Base-by-base conservation (phyloP, 2,797 vertebrate genomes). In the Cryptoprocta ferox region DNA sequence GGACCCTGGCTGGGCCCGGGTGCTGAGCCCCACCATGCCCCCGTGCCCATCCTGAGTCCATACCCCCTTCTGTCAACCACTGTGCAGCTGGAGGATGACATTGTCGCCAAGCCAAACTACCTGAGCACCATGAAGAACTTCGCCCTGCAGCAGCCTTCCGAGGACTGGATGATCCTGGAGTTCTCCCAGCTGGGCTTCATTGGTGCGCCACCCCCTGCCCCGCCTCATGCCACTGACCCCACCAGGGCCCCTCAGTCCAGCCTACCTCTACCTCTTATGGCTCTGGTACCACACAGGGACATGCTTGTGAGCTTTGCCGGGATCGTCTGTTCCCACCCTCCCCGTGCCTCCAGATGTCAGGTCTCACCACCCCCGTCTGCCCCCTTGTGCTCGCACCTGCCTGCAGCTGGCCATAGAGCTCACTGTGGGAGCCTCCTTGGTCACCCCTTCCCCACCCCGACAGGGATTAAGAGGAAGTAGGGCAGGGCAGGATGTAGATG, bases 51-150 rank as follows among this genome's bases (percentile, higher is more conserved):
- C 21, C 68, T 65, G 48, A 87, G 71, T 42, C 63, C 71, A 3
- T 7, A 21, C 26, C 35, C 39, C 63, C 35, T 59, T 89, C 59
- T 82, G 0, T 28, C 81, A 50, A 2, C 45, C 68, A 53, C 97
- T n/a, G 82, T 97, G 83, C 98, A 99, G 99, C 98, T 99, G 96
- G 99, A 99, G 98, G 99, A 99, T 7, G 99, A 99, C 97, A 99
- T 99, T 8, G 99, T 99, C n/a, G 99, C 99, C 96, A 99, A 99
- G 97, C 99, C 99, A 61, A 99, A 99, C 99, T 99, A 99, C 99
- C 99, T 99, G 98, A 99, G 99, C 98, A 99, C 99, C 59, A 99
- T 99, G 99, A 99, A 99, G 99, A 99, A 99, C 99, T 99, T 99
- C 79, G 99, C 99, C 10, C 98, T 99, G 94, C 99, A 99, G 99